Evolutionary conservation across 2,113 vertebrate species (phyloP).

Genomic region (Eretmochelys imbricata): DNA sequence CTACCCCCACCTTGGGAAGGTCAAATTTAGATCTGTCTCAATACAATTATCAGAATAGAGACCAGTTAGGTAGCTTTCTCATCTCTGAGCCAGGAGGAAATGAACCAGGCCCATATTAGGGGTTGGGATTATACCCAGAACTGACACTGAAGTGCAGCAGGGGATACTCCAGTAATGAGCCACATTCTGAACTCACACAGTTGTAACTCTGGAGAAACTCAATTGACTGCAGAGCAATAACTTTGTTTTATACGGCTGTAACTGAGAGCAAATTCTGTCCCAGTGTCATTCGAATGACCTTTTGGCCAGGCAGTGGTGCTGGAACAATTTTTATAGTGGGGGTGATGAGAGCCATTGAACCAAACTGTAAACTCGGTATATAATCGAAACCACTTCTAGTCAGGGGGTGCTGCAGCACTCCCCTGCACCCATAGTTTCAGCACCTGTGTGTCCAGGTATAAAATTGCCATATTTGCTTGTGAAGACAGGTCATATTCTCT

Average conservation of each 20-base stretch:
- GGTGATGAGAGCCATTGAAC: no score
- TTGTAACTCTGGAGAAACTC: not conserved
- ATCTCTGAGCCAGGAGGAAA: rapidly evolving
- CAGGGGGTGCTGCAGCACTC: no score
- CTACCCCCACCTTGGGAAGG: rapidly evolving
- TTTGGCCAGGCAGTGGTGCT: not conserved
- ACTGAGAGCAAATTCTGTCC: not conserved
- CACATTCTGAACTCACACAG: not conserved
- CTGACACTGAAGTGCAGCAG: not conserved
- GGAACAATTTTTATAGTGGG: no score
- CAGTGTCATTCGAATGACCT: not conserved
- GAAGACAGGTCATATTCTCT: not conserved
- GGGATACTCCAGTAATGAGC: not conserved
- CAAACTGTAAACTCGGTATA: no score
- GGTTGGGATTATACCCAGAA: no score
- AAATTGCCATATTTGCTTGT: not conserved
- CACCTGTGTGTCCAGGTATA: not conserved
- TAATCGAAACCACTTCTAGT: no score
- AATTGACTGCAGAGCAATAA: not conserved
- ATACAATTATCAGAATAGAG: not conserved
- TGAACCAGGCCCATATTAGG: not conserved
- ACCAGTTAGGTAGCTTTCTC: not conserved
- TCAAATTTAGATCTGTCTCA: not conserved
- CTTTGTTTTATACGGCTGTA: not conserved
- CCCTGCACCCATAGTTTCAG: no score